A percentile compares a stretch with the other conserved stretches of the same genome.
These are phyloP conservation scores for Nothocercus julius DNA, from an alignment of 2,113 vertebrate species.

Conservation along the genomic window DNA sequence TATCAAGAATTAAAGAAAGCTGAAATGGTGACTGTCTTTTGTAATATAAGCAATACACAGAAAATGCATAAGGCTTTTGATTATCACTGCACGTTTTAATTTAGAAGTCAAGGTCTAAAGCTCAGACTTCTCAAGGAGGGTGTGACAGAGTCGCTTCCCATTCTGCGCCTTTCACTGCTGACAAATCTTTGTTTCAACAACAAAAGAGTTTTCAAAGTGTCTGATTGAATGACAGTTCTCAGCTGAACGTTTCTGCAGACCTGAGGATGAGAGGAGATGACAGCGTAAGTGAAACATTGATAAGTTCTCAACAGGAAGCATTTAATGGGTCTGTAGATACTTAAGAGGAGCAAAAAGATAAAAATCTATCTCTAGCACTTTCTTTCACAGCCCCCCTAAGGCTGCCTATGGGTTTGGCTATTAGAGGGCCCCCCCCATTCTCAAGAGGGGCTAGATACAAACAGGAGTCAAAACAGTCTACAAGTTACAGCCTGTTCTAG, in stretches of 20 bases:
- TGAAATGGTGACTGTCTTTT: constrained; percentile 64
- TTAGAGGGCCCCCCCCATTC: background rate
- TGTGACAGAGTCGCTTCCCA: constrained; percentile 44
- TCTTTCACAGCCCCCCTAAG: background rate
- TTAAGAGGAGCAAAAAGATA: accelerated
- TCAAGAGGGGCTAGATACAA: background rate
- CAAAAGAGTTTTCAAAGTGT: constrained; percentile 93
- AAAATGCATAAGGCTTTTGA: constrained; percentile 81
- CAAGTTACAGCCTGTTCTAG: background rate
- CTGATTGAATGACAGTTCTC: constrained; percentile 88
- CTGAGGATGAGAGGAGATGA: constrained; percentile 47
- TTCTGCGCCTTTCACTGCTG: constrained; percentile 76
- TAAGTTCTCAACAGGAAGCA: background rate
- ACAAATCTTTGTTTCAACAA: constrained; percentile 92
- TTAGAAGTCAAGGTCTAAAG: constrained; percentile 58
- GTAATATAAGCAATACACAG: constrained; percentile 75
- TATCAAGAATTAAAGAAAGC: constrained; percentile 57
- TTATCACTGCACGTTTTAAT: constrained; percentile 78
- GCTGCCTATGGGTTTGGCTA: accelerated
- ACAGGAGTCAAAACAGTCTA: background rate
- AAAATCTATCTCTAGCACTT: accelerated
- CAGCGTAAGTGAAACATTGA: background rate
- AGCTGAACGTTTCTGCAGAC: constrained; percentile 88
- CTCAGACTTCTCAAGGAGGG: constrained; percentile 60
- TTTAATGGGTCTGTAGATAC: background rate